Conservation (phyloP, 2,797 vertebrate species). For the Eutrigla gurnardus region DNA sequence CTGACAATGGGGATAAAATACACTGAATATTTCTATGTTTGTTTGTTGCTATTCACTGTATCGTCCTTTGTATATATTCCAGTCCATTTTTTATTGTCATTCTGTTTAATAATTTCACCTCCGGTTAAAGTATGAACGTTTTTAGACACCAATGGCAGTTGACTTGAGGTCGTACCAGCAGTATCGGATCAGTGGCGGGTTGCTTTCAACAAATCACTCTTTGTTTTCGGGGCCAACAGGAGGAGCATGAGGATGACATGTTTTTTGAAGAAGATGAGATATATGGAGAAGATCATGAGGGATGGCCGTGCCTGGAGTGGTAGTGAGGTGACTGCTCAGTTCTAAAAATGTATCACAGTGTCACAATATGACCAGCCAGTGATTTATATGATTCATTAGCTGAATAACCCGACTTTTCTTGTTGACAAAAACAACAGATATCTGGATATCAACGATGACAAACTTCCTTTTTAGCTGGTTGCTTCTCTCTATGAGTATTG, state of each 20-base stretch:
- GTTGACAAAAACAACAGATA: neutral
- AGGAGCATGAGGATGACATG: constrained; percentile 80
- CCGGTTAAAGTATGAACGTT: constrained; percentile 28
- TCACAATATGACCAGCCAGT: constrained; percentile 24
- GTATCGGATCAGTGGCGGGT: constrained; percentile 37
- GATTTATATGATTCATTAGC: neutral
- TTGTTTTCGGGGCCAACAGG: constrained; percentile 80
- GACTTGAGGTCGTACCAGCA: constrained; percentile 45
- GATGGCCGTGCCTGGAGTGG: constrained; percentile 83
- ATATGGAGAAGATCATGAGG: constrained; percentile 81
- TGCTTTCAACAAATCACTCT: constrained; percentile 71
- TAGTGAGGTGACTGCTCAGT: constrained; percentile 81
- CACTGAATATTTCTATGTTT: constrained; percentile 29
- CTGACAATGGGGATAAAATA: constrained; percentile 32
- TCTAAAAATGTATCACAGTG: constrained; percentile 45
- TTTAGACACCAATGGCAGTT: constrained; percentile 25
- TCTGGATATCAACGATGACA: neutral
- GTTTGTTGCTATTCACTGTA: constrained; percentile 55
- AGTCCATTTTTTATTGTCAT: constrained; percentile 47
- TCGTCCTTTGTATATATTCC: constrained; percentile 51
- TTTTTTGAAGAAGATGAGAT: constrained; percentile 84
- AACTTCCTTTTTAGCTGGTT: neutral
- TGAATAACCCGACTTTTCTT: constrained; percentile 1
- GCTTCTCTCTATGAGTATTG: neutral
- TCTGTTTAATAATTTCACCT: constrained; percentile 39